Percentiles rank a stretch among this genome's conserved stretches.
Conservation (phyloP, 2,797 vertebrate species). For the Sternarchorhynchus goeldii region DNA sequence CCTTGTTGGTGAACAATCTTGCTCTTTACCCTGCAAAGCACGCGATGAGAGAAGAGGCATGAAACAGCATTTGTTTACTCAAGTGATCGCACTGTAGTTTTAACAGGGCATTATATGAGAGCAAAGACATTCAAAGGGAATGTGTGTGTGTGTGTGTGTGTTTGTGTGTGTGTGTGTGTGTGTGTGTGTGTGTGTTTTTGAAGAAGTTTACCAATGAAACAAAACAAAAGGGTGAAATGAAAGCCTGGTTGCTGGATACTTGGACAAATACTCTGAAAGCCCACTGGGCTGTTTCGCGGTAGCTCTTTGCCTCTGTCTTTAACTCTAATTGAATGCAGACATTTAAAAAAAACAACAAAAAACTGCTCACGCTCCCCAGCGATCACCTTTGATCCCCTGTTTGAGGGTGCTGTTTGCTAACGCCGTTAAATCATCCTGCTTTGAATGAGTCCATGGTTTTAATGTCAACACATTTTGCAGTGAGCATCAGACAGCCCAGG, state of each 20-base stretch:
- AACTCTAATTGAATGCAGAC: constrained; percentile 30
- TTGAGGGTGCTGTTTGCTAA: constrained; percentile 33
- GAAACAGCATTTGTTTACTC: constrained; percentile 63
- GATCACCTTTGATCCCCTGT: constrained; percentile 46
- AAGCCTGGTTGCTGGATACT: constrained; percentile 23
- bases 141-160: constrained; percentile 43
- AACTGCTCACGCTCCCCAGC: constrained; percentile 25
- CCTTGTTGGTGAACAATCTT: constrained; percentile 61
- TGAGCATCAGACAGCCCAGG: neutral
- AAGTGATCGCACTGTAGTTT: constrained; percentile 55
- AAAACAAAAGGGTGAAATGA: constrained; percentile 47
- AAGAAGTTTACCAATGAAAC: constrained; percentile 40
- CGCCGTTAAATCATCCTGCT: constrained; percentile 35
- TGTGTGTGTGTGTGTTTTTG: constrained; percentile 21
- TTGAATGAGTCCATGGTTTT: neutral
- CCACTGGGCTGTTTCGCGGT: neutral
- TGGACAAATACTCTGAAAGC: constrained; percentile 5
- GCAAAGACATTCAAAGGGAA: constrained; percentile 51
- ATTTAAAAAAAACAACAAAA: constrained; percentile 36
- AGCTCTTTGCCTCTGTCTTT: constrained; percentile 5
- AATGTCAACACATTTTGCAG: constrained; percentile 2
- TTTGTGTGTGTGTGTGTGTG: constrained; percentile 29
- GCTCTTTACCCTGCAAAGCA: constrained; percentile 38
- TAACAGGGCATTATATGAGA: constrained; percentile 49
- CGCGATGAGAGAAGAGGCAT: constrained; percentile 44